These are phyloP conservation scores for Empidonax traillii DNA, from an alignment of 2,113 vertebrate species.

Conservation along the genomic window DNA sequence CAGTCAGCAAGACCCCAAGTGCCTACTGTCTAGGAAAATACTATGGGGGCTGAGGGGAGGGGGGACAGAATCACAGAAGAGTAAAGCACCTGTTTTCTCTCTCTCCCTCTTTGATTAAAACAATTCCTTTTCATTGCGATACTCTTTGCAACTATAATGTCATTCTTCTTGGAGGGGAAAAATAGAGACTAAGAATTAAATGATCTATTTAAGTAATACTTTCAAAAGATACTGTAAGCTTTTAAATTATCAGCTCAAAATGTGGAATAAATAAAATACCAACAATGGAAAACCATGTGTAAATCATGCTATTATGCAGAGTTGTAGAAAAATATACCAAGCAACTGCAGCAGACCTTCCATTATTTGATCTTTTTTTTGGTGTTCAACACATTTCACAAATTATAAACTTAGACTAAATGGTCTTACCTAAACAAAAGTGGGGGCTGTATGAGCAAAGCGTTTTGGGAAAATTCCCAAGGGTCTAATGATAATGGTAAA, in stretches of 20 bases:
- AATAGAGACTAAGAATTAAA: background rate
- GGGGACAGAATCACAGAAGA: background rate
- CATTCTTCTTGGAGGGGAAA: background rate
- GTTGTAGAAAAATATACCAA: background rate
- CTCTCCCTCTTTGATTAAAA: background rate
- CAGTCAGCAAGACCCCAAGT: background rate
- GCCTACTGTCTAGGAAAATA: background rate
- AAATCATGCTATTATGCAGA: background rate
- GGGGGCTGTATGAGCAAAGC: background rate
- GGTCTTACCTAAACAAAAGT: background rate
- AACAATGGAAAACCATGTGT: background rate
- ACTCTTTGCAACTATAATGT: background rate
- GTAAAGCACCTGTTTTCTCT: background rate
- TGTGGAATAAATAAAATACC: background rate
- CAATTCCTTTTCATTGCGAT: background rate
- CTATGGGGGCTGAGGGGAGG: background rate
- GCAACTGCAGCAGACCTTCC: background rate
- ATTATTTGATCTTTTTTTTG: background rate
- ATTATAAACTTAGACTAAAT: background rate
- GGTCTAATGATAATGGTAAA: background rate
- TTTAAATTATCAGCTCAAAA: background rate
- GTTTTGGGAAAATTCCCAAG: background rate
- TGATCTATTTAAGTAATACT: background rate
- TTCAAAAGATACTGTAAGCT: background rate
- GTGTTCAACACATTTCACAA: background rate